Conservation (phyloP, 1,140 invertebrate species). For the Bombyx mori region ASM3026992v2 NC_085113.1:6947001-6947500, state of each 20-base stretch:
- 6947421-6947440: no score
- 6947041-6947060: no score
- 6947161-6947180: no score
- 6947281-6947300: constrained; percentile 51
- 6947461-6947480: neutral
- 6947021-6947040: no score
- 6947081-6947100: no score
- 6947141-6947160: no score
- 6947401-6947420: constrained; percentile 68
- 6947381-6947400: constrained; percentile 65
- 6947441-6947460: no score
- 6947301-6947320: constrained; percentile 63
- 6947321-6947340: constrained; percentile 70
- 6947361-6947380: constrained; percentile 68
- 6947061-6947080: no score
- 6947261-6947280: constrained; percentile 40
- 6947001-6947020: no score
- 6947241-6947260: constrained; percentile 49
- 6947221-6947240: constrained; percentile 44
- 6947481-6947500: constrained; percentile 46
- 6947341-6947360: constrained; percentile 70
- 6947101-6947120: no score
- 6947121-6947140: no score
- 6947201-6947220: constrained; percentile 62
- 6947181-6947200: constrained; percentile 31